Conservation (phyloP, 2,888 invertebrate genomes). For the Trachelus troglodyta region DNA sequence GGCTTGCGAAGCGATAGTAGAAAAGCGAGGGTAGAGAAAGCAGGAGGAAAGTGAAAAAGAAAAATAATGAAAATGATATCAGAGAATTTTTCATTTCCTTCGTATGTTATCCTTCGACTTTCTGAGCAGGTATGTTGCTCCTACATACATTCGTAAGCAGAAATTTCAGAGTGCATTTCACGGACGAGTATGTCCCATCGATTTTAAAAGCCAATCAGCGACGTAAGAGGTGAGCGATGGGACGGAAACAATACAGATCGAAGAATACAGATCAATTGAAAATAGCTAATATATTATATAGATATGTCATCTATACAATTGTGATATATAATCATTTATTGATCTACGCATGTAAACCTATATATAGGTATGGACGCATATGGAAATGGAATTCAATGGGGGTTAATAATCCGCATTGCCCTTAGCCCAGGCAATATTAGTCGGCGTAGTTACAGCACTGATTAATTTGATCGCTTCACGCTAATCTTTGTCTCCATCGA, state of each 20-base stretch:
- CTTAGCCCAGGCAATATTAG: not conserved
- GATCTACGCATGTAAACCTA: not conserved
- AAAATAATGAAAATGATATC: not conserved
- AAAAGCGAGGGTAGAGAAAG: not conserved
- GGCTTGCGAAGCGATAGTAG: not conserved
- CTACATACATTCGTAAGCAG: not conserved
- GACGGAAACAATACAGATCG: not conserved
- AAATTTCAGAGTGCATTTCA: not conserved
- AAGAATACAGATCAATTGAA: not conserved
- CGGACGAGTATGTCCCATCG: not conserved
- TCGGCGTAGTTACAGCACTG: not conserved
- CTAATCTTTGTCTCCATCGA: slow-evolving; percentile 35
- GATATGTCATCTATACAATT: not conserved
- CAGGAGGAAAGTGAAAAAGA: not conserved
- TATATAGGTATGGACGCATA: not conserved
- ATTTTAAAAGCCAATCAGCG: not conserved
- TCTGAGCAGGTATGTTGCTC: not conserved
- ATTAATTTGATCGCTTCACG: slow-evolving; percentile 7
- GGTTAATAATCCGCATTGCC: not conserved
- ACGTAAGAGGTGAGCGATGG: not conserved
- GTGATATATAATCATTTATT: not conserved
- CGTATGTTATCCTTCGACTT: not conserved
- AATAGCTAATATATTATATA: not conserved
- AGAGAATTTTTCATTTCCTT: not conserved
- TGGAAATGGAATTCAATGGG: not conserved